Evolutionary conservation across 2,888 invertebrate species (phyloP).

Genomic region (Siphlonurus alternatus): DNA sequence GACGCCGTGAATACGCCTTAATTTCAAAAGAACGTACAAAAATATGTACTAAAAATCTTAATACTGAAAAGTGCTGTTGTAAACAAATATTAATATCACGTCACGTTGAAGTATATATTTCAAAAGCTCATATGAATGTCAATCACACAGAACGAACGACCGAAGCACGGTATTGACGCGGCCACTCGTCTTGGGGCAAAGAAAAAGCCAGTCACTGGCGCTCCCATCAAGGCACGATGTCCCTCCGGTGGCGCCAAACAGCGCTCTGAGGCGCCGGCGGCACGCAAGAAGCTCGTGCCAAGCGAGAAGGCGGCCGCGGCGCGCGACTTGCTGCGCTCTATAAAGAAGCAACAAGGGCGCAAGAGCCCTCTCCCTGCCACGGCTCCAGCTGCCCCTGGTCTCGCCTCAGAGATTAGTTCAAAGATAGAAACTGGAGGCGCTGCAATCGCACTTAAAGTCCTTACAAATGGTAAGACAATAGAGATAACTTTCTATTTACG

Average conservation of each 20-base stretch:
- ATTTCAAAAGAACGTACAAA: no score
- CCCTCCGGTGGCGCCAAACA: neutral
- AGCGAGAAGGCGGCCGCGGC: conserved; percentile 9
- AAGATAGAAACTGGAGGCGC: neutral
- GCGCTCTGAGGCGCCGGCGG: neutral
- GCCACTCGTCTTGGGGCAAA: conserved; percentile 27
- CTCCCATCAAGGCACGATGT: conserved; percentile 5
- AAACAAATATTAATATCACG: no score
- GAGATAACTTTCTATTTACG: no score
- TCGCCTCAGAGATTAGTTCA: neutral
- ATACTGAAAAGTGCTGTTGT: no score
- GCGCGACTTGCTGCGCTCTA: conserved; percentile 5
- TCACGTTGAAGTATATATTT: no score
- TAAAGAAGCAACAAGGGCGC: conserved; percentile 8
- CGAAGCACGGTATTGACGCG: neutral
- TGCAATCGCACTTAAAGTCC: no score
- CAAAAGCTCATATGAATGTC: no score
- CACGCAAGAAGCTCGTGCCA: conserved; percentile 5
- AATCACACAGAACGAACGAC: no score
- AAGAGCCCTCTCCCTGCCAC: neutral
- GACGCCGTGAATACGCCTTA: no score
- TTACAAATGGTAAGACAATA: no score
- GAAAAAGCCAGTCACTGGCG: conserved; percentile 26
- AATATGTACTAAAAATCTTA: no score
- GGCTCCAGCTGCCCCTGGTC: no score